These are phyloP conservation scores for Pseudomugil gertrudae DNA, from an alignment of 2,797 vertebrate species.

Conservation along the genomic window DNA sequence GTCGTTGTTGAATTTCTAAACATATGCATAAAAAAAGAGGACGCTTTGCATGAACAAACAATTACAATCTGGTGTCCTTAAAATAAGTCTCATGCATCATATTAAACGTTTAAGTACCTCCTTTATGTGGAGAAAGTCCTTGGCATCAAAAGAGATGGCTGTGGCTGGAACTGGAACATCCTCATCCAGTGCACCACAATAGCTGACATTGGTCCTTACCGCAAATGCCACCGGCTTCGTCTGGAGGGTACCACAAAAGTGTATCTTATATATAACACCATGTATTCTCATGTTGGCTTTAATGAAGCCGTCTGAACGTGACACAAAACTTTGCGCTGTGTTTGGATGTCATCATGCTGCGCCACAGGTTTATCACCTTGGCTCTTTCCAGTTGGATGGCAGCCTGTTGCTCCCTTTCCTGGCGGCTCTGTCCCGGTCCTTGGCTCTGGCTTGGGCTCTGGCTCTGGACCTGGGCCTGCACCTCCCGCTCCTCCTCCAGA, in stretches of 20 bases:
- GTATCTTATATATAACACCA: neutral
- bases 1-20: conserved; percentile 96
- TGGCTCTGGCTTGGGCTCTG: conserved; percentile 79
- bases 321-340: neutral
- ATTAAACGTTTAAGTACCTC: conserved; percentile 84
- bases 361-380: conserved; percentile 61
- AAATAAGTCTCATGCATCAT: neutral
- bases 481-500: conserved; percentile 95
- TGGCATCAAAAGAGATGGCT: conserved; percentile 95
- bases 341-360: neutral
- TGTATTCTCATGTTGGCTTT: neutral
- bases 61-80: no score
- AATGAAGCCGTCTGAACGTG: no score
- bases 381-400: conserved; percentile 94
- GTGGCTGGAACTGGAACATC: conserved; percentile 81
- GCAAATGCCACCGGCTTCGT: conserved; percentile 96
- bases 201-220: conserved; percentile 96
- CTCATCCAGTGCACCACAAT: conserved; percentile 88
- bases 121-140: conserved; percentile 99
- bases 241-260: conserved; percentile 64
- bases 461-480: conserved; percentile 84
- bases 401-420: conserved; percentile 94
- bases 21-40: neutral
- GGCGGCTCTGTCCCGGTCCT: conserved; percentile 80
- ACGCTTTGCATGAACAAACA: no score